Percentiles rank a stretch among this genome's conserved stretches.
phyloP scores from a whole-genome alignment of 1,140 invertebrate species.

The Drosophila arawakana region DNA sequence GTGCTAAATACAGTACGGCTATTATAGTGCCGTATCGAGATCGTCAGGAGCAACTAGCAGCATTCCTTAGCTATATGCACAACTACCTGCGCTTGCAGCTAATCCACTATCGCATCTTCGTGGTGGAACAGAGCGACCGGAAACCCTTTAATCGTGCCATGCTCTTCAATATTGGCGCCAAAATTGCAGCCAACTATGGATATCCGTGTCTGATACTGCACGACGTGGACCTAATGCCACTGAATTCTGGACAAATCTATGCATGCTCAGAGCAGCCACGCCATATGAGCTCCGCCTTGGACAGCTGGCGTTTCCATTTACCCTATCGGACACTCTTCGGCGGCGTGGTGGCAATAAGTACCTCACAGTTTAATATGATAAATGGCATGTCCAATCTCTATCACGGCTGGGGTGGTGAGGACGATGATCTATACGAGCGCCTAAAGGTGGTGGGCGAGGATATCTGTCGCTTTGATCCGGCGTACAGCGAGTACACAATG shows the following conservation, averaged over 20 bases:
- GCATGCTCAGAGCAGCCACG: slow-evolving; percentile 94
- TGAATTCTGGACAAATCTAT: slow-evolving; percentile 95
- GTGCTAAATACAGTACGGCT: slow-evolving; percentile 91
- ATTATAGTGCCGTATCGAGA: slow-evolving; percentile 96
- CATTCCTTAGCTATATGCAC: slow-evolving; percentile 95
- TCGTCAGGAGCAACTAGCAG: slow-evolving; percentile 90
- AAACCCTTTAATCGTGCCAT: slow-evolving; percentile 96
- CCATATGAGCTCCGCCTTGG: slow-evolving; percentile 96
- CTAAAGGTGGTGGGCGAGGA: slow-evolving; percentile 86
- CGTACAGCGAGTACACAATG: slow-evolving; percentile 92
- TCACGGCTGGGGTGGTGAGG: slow-evolving; percentile 95
- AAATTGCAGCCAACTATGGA: slow-evolving; percentile 89
- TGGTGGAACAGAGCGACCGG: slow-evolving; percentile 93
- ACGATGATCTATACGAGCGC: slow-evolving; percentile 93
- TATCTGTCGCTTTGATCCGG: slow-evolving; percentile 89
- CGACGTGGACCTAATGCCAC: slow-evolving; percentile 97
- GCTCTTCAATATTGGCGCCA: slow-evolving; percentile 96
- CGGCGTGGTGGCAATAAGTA: slow-evolving; percentile 90
- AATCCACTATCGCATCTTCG: slow-evolving; percentile 92
- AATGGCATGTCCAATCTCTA: slow-evolving; percentile 95
- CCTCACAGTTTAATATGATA: slow-evolving; percentile 89
- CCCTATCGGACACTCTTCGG: slow-evolving; percentile 91
- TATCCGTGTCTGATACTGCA: slow-evolving; percentile 97
- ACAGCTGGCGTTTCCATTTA: slow-evolving; percentile 93
- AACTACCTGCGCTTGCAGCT: slow-evolving; percentile 94